phyloP scores from a whole-genome alignment of 2,888 invertebrate species.

The Tenthredo livida region DNA sequence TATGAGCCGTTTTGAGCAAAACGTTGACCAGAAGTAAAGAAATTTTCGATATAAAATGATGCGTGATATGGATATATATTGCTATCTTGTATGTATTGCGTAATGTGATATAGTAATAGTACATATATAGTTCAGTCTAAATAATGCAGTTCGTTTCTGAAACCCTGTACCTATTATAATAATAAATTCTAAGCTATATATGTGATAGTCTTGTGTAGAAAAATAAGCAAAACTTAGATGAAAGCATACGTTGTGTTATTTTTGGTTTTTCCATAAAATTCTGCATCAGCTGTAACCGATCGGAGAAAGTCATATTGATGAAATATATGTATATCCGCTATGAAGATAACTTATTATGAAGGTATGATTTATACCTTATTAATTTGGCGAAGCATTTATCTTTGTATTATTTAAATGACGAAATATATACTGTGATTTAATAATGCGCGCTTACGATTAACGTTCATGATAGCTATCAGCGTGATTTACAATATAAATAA shows the following conservation, averaged over 20 bases:
- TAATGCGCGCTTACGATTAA: constrained; percentile 27
- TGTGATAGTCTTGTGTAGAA: background rate
- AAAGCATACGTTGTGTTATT: background rate
- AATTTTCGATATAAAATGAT: background rate
- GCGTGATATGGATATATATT: background rate
- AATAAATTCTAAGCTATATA: background rate
- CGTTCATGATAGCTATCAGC: constrained; percentile 35
- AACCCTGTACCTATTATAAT: background rate
- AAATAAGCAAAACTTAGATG: background rate
- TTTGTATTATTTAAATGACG: background rate
- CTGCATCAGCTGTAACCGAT: background rate
- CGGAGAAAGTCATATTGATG: constrained; percentile 4
- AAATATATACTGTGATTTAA: constrained; percentile 25
- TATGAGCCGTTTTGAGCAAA: constrained; percentile 1
- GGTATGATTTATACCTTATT: background rate
- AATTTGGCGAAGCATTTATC: constrained; percentile 8
- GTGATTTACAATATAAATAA: constrained; percentile 9
- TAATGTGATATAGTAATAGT: background rate
- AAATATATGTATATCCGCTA: background rate
- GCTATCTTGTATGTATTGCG: background rate
- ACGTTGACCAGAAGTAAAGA: background rate
- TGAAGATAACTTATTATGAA: constrained; percentile 10
- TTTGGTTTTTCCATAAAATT: background rate
- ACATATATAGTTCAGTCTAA: background rate
- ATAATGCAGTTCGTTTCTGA: background rate